A percentile compares a stretch with the other conserved stretches of the same genome.
Conservation (phyloP, 2,888 invertebrate species). For the Phalera bucephala region DNA sequence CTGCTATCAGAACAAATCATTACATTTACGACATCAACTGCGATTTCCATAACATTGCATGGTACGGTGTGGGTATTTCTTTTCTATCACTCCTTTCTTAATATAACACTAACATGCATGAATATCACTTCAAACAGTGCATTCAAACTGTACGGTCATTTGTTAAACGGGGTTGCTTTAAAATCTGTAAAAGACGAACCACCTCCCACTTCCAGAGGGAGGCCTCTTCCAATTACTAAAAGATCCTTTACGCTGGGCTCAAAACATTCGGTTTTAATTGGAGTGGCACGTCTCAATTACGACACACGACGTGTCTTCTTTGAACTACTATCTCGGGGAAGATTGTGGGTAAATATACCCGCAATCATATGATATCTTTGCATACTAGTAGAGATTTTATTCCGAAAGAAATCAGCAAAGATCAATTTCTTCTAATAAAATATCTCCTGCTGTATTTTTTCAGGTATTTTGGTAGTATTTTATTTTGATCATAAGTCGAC, state of each 20-base stretch:
- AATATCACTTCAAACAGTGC: constrained; percentile 22
- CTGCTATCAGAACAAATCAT: neutral
- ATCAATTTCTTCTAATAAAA: too few relatives aligned
- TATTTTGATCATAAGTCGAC: too few relatives aligned
- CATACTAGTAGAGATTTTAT: too few relatives aligned
- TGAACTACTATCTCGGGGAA: constrained; percentile 71
- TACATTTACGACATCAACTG: neutral
- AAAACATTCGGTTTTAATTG: constrained; percentile 76
- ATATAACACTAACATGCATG: constrained; percentile 48
- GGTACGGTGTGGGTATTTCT: neutral
- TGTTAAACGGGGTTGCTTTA: constrained; percentile 41
- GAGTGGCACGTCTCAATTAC: constrained; percentile 67
- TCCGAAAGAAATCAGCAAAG: too few relatives aligned
- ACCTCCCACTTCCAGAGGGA: too few relatives aligned
- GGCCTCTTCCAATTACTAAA: constrained; percentile 58
- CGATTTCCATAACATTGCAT: neutral
- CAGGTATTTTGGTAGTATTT: too few relatives aligned
- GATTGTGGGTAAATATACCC: too few relatives aligned
- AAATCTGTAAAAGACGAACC: constrained; percentile 29
- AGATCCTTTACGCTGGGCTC: constrained; percentile 49
- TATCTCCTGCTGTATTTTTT: too few relatives aligned
- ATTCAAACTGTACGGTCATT: constrained; percentile 40
- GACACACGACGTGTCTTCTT: constrained; percentile 64
- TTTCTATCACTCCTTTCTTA: constrained; percentile 19
- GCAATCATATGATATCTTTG: too few relatives aligned